Evolutionary conservation across 1,140 invertebrate genomes (phyloP).

Genomic region (Aradophagus sp.): DNA sequence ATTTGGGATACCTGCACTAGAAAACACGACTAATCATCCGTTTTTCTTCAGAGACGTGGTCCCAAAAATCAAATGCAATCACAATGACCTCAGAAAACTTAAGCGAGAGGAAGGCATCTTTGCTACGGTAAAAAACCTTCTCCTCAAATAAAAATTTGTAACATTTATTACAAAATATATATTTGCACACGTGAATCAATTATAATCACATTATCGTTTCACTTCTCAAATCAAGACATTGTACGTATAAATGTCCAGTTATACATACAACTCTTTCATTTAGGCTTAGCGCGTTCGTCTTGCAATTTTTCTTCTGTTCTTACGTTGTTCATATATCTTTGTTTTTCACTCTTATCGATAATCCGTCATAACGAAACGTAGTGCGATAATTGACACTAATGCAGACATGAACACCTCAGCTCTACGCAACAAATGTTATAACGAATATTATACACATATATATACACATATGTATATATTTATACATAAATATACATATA

Average conservation of each 20-base stretch:
- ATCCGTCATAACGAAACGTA: constrained; percentile 16
- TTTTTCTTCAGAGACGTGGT: too few species aligned
- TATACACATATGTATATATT: constrained; percentile 18
- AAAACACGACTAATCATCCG: too few species aligned
- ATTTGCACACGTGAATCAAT: constrained; percentile 37
- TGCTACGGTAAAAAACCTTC: too few species aligned
- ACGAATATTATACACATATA: constrained; percentile 5
- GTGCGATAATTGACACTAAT: constrained; percentile 42
- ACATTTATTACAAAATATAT: constrained; percentile 49
- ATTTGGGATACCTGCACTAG: too few species aligned
- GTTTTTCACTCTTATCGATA: constrained; percentile 1
- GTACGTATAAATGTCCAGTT: constrained; percentile 4
- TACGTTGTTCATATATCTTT: too few species aligned
- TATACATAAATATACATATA: too few species aligned
- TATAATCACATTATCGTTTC: constrained; percentile 28
- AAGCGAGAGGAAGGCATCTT: too few species aligned
- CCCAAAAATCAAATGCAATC: too few species aligned
- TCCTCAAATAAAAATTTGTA: constrained; percentile 28
- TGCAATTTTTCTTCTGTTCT: background rate
- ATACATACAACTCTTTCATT: constrained; percentile 4
- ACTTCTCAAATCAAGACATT: constrained; percentile 2
- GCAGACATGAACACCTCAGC: constrained; percentile 27
- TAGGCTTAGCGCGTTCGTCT: background rate
- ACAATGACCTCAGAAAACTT: too few species aligned
- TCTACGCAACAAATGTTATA: constrained; percentile 6